Percentiles rank a stretch among this genome's conserved stretches.
phyloP scores from a whole-genome alignment of 2,888 invertebrate species.

The Schrankia costaestrigalis region DNA sequence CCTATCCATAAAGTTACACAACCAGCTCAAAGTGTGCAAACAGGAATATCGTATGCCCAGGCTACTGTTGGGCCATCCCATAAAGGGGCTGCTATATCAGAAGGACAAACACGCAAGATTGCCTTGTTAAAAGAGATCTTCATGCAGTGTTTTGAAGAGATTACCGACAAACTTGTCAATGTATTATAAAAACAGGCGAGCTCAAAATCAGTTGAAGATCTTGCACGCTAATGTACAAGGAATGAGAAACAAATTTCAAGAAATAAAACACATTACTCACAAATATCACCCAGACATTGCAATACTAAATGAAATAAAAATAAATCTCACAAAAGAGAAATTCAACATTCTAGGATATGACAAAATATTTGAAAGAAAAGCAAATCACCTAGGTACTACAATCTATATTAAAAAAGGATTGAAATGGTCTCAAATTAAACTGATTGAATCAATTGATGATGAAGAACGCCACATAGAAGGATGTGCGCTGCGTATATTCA shows the following conservation, averaged over 20 bases:
- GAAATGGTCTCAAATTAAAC: not conserved
- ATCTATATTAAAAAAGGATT: not conserved
- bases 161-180: no score
- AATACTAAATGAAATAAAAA: not conserved
- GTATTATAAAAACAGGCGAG: no score
- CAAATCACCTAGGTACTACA: not conserved
- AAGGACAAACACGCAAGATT: no score
- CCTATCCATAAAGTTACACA: no score
- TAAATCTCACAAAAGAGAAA: not conserved
- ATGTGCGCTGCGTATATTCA: not conserved
- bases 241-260: no score
- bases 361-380: not conserved
- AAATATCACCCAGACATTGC: not conserved
- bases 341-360: not conserved
- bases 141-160: no score
- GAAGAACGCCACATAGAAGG: not conserved
- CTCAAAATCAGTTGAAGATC: no score
- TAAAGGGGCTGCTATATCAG: no score
- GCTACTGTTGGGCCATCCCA: no score
- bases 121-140: no score
- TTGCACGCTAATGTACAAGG: not conserved
- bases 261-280: not conserved
- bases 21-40: no score
- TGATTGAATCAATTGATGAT: not conserved
- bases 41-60: no score